These are phyloP conservation scores for Phymatocera aterrima DNA, from an alignment of 2,888 invertebrate species.

Conservation along the genomic window DNA sequence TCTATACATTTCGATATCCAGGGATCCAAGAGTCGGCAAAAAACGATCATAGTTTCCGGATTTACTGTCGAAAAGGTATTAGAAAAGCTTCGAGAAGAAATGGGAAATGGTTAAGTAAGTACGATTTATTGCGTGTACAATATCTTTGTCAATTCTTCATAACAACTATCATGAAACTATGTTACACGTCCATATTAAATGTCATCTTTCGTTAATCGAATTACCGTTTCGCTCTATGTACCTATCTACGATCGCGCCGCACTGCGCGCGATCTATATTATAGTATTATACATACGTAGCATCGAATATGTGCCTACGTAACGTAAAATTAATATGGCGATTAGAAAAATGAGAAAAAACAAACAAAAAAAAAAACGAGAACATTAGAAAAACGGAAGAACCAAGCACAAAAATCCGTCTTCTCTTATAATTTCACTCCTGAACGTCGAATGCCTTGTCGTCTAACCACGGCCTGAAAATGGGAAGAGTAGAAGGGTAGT, in stretches of 20 bases:
- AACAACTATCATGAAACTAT: conserved; percentile 2
- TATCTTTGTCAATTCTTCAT: not conserved
- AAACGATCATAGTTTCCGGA: conserved; percentile 76
- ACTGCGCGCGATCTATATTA: not conserved
- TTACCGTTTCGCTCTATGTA: no score
- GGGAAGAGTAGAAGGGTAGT: conserved; percentile 94
- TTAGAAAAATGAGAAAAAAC: not conserved
- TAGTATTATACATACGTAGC: no score
- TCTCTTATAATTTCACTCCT: conserved; percentile 61
- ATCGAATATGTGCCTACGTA: no score
- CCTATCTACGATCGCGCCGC: no score
- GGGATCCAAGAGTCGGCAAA: conserved; percentile 79
- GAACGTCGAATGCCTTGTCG: conserved; percentile 79
- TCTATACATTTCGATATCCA: conserved; percentile 56
- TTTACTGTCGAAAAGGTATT: conserved; percentile 74
- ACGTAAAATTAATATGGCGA: conserved; percentile 42
- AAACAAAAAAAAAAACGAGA: no score
- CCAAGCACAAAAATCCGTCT: no score
- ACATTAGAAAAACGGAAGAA: no score
- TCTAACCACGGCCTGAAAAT: conserved; percentile 94
- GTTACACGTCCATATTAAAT: conserved; percentile 21
- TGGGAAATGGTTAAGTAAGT: conserved; percentile 50
- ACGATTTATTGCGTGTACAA: not conserved
- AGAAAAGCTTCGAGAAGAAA: conserved; percentile 73
- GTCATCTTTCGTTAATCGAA: no score